Percentiles rank a stretch among this genome's conserved stretches.
Evolutionary conservation across 2,113 vertebrate species (phyloP).

Genomic region (Kryptolebias marmoratus): DNA sequence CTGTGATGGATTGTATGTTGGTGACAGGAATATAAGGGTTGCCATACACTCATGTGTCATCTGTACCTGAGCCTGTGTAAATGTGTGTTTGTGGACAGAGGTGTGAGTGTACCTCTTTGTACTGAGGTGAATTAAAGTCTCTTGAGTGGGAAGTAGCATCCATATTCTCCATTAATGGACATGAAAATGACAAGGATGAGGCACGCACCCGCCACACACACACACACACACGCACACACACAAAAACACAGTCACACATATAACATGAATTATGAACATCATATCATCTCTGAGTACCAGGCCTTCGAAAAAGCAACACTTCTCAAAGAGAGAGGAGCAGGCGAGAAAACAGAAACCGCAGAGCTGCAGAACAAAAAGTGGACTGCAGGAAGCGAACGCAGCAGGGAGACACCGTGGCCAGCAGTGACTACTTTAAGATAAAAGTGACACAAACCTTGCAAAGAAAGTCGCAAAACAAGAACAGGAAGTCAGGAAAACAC

Average conservation of each 20-base stretch:
- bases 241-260: slow-evolving; percentile 50
- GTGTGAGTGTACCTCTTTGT: slow-evolving; percentile 80
- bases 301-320: slow-evolving; percentile 33
- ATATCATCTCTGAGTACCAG: slow-evolving; percentile 24
- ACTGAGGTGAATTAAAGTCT: slow-evolving; percentile 84
- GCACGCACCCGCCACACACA: slow-evolving; percentile 59
- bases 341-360: slow-evolving; percentile 59
- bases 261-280: slow-evolving; percentile 46
- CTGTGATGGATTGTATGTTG: slow-evolving; percentile 57
- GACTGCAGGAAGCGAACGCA: slow-evolving; percentile 48
- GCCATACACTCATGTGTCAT: slow-evolving; percentile 48
- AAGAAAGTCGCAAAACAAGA: slow-evolving; percentile 18
- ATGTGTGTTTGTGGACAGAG: slow-evolving; percentile 1
- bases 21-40: slow-evolving; percentile 34
- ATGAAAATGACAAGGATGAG: slow-evolving; percentile 77
- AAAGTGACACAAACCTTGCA: slow-evolving; percentile 31
- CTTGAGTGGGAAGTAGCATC: slow-evolving; percentile 82
- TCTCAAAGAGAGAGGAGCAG: slow-evolving; percentile 29
- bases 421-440: slow-evolving; percentile 17
- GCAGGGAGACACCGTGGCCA: slow-evolving; percentile 37
- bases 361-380: slow-evolving; percentile 30
- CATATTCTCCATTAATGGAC: slow-evolving; percentile 81
- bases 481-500: slow-evolving; percentile 31
- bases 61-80: slow-evolving; percentile 7
- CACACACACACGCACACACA: slow-evolving; percentile 53